phyloP scores from a whole-genome alignment of 2,888 invertebrate genomes.

The Phragmatobia fuliginosa region DNA sequence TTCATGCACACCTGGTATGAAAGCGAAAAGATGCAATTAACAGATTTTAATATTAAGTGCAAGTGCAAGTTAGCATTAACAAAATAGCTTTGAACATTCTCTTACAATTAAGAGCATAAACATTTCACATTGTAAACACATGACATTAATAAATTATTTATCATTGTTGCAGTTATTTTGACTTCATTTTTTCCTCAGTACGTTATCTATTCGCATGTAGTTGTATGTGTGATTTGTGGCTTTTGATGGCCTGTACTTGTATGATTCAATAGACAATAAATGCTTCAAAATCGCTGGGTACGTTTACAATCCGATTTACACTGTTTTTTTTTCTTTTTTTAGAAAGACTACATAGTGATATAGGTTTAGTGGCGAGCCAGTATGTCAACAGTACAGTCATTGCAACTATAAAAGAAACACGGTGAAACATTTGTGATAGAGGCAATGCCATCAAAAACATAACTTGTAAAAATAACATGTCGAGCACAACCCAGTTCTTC shows the following conservation, averaged over 20 bases:
- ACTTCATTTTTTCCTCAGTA: not conserved
- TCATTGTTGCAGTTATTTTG: not conserved
- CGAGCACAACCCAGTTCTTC: too few species aligned
- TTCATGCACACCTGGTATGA: too few species aligned
- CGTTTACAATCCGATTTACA: not conserved
- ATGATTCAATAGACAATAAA: not conserved
- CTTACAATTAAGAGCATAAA: not conserved
- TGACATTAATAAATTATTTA: not conserved
- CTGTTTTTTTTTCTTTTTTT: not conserved
- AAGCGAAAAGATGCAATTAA: too few species aligned
- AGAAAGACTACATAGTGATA: too few species aligned
- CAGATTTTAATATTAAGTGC: not conserved
- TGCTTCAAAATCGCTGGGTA: not conserved
- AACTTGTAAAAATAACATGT: too few species aligned
- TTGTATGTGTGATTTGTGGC: not conserved
- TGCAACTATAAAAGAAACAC: too few species aligned
- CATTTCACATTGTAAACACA: too few species aligned
- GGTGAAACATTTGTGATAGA: too few species aligned
- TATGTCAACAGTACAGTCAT: too few species aligned
- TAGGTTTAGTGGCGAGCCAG: too few species aligned
- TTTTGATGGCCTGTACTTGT: not conserved
- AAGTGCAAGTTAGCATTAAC: too few species aligned
- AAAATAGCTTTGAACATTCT: not conserved
- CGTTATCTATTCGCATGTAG: not conserved
- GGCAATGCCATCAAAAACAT: too few species aligned